Evolutionary conservation across 2,797 vertebrate genomes (phyloP).

Genomic region (Molossus alvarezi): DNA sequence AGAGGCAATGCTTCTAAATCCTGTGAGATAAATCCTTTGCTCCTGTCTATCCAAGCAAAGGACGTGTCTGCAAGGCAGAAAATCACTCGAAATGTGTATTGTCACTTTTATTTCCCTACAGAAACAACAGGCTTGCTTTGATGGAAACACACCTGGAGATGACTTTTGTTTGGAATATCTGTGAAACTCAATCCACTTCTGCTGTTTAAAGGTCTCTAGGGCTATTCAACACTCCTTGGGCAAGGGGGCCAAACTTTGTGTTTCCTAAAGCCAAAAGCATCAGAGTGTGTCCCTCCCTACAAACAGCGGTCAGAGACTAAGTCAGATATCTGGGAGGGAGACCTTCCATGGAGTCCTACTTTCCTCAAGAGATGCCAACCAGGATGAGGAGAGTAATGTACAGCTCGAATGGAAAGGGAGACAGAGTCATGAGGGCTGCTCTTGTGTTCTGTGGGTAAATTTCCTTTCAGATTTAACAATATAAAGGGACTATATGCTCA

Average conservation of each 20-base stretch:
- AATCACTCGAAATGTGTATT: fast-evolving
- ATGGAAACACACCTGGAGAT: fast-evolving
- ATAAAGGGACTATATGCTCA: not conserved
- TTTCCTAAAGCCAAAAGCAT: not conserved
- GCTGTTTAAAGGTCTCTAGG: not conserved
- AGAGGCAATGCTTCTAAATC: not conserved
- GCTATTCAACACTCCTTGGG: too few relatives aligned
- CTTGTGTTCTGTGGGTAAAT: not conserved
- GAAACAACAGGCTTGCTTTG: not conserved
- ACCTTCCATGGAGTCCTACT: not conserved
- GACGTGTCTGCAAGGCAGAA: not conserved
- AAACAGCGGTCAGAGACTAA: not conserved
- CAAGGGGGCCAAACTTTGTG: not conserved
- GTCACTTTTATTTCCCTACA: not conserved
- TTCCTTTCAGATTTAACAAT: not conserved
- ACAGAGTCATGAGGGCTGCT: not conserved
- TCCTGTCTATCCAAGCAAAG: not conserved
- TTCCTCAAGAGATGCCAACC: not conserved
- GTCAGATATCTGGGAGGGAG: not conserved
- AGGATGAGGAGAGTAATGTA: fast-evolving
- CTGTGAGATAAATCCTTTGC: too few relatives aligned
- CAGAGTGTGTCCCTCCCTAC: not conserved
- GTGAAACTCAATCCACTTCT: not conserved
- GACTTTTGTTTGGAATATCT: not conserved
- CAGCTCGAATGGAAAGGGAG: not conserved